These are phyloP conservation scores for Empidonax alnorum DNA, from an alignment of 2,113 vertebrate genomes.

Conservation along the genomic window DNA sequence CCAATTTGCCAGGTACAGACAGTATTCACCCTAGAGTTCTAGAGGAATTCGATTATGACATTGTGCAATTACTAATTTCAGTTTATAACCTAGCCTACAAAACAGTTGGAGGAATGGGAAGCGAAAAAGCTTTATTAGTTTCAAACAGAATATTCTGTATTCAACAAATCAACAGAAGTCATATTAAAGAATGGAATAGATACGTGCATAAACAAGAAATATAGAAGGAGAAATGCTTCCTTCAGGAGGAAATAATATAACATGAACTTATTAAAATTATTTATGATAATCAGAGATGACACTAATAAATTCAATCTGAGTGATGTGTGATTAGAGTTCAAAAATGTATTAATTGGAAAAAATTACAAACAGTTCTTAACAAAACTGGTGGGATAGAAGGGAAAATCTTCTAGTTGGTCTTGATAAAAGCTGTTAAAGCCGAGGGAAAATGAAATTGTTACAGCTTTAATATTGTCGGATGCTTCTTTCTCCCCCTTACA, in stretches of 20 bases:
- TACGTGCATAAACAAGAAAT: not conserved
- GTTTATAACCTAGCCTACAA: not conserved
- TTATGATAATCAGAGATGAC: not conserved
- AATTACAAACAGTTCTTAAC: not conserved
- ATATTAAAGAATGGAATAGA: not conserved
- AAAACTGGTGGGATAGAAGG: not conserved
- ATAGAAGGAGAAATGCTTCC: not conserved
- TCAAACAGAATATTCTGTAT: not conserved
- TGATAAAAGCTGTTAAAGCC: not conserved
- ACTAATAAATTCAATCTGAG: not conserved
- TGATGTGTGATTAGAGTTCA: not conserved
- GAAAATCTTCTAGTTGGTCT: not conserved
- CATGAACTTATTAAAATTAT: not conserved
- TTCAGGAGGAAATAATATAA: not conserved
- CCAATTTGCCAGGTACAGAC: not conserved
- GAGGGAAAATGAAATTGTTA: not conserved
- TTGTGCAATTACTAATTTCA: not conserved
- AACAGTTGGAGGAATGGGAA: not conserved
- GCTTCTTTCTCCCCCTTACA: not conserved
- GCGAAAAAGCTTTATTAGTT: not conserved
- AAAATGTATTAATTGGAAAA: not conserved
- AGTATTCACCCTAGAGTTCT: not conserved
- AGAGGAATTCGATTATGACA: not conserved
- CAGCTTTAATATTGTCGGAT: not conserved
- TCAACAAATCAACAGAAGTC: not conserved